Evolutionary conservation across 2,797 vertebrate species (phyloP).

Genomic region (Hypotaenidia okinawae): DNA sequence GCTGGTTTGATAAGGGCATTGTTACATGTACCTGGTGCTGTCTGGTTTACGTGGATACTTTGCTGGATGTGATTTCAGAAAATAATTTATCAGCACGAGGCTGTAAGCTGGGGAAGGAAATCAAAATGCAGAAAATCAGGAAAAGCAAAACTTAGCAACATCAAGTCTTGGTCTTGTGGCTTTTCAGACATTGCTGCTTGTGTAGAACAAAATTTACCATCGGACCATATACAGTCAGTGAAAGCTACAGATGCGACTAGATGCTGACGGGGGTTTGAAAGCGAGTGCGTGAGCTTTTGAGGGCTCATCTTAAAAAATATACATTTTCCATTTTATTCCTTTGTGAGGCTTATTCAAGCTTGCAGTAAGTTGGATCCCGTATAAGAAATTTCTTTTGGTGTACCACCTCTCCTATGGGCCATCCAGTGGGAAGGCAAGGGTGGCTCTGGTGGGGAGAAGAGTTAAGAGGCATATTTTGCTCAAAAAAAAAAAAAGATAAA

Average conservation of each 20-base stretch:
- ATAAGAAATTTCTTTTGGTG: constrained; percentile 59
- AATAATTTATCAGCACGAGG: not conserved
- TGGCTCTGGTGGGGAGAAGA: constrained; percentile 55
- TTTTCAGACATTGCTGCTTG: constrained; percentile 2
- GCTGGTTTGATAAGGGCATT: not conserved
- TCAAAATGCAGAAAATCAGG: not conserved
- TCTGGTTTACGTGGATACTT: not conserved
- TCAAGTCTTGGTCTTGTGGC: not conserved
- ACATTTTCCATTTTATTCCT: constrained; percentile 36
- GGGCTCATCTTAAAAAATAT: constrained; percentile 38
- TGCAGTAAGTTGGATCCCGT: constrained; percentile 40
- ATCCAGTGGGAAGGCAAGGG: constrained; percentile 72
- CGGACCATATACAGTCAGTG: not conserved
- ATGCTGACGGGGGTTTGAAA: constrained; percentile 28
- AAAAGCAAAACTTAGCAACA: constrained; percentile 28
- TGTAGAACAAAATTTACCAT: not conserved
- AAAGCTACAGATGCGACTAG: not conserved
- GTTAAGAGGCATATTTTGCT: constrained; percentile 53
- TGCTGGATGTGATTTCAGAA: constrained; percentile 31
- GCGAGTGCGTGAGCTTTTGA: not conserved
- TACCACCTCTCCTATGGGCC: constrained; percentile 61
- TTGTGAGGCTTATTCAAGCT: constrained; percentile 49
- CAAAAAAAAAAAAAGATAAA: constrained; percentile 10
- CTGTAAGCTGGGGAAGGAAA: not conserved
- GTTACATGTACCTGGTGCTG: not conserved